Percentiles rank a stretch among this genome's conserved stretches.
These are phyloP conservation scores for Hassar affinis DNA, from an alignment of 2,113 vertebrate genomes.

Conservation along the genomic window DNA sequence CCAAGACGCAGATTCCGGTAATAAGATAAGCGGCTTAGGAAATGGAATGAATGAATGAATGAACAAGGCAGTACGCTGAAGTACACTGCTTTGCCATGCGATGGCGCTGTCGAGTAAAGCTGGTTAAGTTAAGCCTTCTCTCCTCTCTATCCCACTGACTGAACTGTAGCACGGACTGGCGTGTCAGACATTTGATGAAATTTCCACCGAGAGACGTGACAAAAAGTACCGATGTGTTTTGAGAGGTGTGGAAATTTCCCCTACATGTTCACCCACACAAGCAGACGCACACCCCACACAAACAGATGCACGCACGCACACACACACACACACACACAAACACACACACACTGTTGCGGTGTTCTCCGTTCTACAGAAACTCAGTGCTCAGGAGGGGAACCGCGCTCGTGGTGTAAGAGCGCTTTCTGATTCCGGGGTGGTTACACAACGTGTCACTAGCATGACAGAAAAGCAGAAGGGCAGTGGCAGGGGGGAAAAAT, in stretches of 20 bases:
- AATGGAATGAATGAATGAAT: no score
- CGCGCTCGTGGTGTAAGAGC: conserved; percentile 45
- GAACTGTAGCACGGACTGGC: background rate
- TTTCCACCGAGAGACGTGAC: conserved; percentile 6
- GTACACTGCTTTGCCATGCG: background rate
- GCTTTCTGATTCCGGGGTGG: conserved; percentile 71
- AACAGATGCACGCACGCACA: background rate
- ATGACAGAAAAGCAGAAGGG: conserved; percentile 47
- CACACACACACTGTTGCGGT: background rate
- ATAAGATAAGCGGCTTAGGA: no score
- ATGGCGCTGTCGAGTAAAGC: conserved; percentile 17
- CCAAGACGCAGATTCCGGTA: no score
- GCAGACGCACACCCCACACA: background rate
- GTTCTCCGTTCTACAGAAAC: background rate
- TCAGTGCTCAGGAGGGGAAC: background rate
- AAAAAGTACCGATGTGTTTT: background rate
- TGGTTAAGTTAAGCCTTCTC: background rate
- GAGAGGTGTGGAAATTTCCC: background rate
- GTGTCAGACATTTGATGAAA: no score
- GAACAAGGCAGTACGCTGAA: no score
- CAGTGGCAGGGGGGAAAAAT: conserved; percentile 26
- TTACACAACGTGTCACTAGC: conserved; percentile 49
- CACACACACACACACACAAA: conserved; percentile 1
- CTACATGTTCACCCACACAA: background rate
- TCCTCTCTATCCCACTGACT: background rate